phyloP scores from a whole-genome alignment of 2,113 vertebrate species.

The Xiphorhynchus elegans region DNA sequence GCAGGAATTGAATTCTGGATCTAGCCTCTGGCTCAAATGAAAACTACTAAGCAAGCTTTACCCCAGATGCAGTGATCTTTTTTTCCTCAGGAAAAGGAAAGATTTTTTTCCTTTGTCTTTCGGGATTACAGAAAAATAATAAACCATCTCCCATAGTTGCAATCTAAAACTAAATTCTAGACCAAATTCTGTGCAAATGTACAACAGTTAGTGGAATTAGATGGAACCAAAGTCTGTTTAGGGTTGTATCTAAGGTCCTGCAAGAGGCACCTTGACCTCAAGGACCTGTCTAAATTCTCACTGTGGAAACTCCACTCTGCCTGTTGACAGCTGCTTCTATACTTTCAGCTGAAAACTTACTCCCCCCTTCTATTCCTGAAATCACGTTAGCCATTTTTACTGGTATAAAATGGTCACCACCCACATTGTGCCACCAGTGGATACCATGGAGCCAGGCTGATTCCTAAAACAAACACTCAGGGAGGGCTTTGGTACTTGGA shows the following conservation, averaged over 20 bases:
- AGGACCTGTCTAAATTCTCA: background rate
- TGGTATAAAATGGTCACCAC: background rate
- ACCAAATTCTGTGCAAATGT: background rate
- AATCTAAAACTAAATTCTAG: background rate
- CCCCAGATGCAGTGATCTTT: background rate
- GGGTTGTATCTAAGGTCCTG: background rate
- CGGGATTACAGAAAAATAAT: background rate
- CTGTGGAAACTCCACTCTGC: background rate
- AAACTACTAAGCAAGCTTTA: constrained; percentile 3
- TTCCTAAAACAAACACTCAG: background rate
- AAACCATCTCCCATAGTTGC: background rate
- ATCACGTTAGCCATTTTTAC: background rate
- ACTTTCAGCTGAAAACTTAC: background rate
- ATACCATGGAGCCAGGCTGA: background rate
- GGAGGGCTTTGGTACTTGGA: background rate
- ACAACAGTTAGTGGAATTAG: background rate
- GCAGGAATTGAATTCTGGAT: background rate
- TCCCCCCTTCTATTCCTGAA: background rate
- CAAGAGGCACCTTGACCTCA: background rate
- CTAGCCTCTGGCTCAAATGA: background rate
- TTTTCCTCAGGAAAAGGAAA: background rate
- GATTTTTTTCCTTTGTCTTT: background rate
- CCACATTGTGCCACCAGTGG: background rate
- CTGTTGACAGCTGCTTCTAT: background rate
- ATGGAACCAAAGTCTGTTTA: background rate